Percentiles rank a stretch among this genome's conserved stretches.
Evolutionary conservation across 2,888 invertebrate species (phyloP).

Genomic region (Orgyia antiqua): DNA sequence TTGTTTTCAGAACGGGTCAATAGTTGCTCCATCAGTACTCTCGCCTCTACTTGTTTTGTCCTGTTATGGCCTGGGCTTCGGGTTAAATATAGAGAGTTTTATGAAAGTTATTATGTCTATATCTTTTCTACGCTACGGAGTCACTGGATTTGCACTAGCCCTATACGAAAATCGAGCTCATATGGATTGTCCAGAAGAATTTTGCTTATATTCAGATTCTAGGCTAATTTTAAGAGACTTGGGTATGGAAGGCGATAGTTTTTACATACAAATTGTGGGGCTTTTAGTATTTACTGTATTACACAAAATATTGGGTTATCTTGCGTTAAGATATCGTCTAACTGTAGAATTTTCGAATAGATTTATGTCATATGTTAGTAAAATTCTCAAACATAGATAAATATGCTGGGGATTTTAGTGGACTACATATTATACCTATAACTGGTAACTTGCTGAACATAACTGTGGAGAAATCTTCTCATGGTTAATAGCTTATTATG

Average conservation of each 20-base stretch:
- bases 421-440: too few relatives aligned
- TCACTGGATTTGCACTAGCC: conserved; percentile 79
- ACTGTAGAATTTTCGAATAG: conserved; percentile 76
- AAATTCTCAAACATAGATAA: conserved; percentile 73
- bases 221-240: conserved; percentile 80
- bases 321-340: conserved; percentile 77
- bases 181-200: conserved; percentile 79
- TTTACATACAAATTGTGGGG: conserved; percentile 75
- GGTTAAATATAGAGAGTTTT: conserved; percentile 64
- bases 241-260: conserved; percentile 75
- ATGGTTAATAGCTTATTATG: too few relatives aligned
- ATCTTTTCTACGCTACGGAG: conserved; percentile 83
- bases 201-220: conserved; percentile 78
- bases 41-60: conserved; percentile 77
- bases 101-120: conserved; percentile 77
- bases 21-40: conserved; percentile 75
- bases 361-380: conserved; percentile 73
- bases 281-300: conserved; percentile 76
- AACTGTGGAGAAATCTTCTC: too few relatives aligned
- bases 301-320: conserved; percentile 73
- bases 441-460: too few relatives aligned
- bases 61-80: conserved; percentile 82
- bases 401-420: too few relatives aligned
- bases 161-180: conserved; percentile 78
- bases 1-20: conserved; percentile 81